Percentiles rank a stretch among this genome's conserved stretches.
Conservation (phyloP, 2,888 invertebrate genomes). For the Anodontia alba region DNA sequence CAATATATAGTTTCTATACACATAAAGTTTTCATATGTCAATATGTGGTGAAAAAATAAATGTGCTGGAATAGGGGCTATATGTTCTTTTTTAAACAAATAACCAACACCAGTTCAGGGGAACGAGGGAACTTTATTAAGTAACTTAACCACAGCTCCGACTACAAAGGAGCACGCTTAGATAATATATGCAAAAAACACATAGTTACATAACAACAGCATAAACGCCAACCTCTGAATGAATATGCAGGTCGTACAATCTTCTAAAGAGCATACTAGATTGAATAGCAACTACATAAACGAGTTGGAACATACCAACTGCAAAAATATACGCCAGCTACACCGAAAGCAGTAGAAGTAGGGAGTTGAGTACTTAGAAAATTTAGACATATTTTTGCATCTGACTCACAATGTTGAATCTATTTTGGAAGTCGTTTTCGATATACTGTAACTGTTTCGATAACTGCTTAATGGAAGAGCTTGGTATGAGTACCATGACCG, state of each 20-base stretch:
- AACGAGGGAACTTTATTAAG: background rate
- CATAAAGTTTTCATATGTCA: no score
- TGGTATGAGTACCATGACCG: no score
- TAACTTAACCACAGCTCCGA: conserved; percentile 12
- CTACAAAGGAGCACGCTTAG: conserved; percentile 14
- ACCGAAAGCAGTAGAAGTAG: background rate
- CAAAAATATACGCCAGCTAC: background rate
- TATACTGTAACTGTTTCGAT: no score
- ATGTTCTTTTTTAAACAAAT: background rate
- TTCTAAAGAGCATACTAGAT: background rate
- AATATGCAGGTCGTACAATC: background rate
- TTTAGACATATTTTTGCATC: conserved; percentile 1
- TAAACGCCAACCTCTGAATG: background rate
- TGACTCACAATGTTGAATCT: background rate
- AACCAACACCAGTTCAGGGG: conserved; percentile 9
- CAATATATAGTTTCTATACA: no score
- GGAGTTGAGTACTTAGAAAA: no score
- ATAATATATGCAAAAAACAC: background rate
- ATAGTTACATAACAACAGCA: background rate
- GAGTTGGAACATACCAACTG: background rate
- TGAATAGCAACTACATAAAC: background rate
- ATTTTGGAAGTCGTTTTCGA: background rate
- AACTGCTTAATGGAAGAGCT: no score
- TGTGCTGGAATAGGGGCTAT: no score
- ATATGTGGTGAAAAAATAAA: no score